Percentiles rank a stretch among this genome's conserved stretches.
phyloP scores from a whole-genome alignment of 2,888 invertebrate genomes.

The Glaucopsyche alexis region DNA sequence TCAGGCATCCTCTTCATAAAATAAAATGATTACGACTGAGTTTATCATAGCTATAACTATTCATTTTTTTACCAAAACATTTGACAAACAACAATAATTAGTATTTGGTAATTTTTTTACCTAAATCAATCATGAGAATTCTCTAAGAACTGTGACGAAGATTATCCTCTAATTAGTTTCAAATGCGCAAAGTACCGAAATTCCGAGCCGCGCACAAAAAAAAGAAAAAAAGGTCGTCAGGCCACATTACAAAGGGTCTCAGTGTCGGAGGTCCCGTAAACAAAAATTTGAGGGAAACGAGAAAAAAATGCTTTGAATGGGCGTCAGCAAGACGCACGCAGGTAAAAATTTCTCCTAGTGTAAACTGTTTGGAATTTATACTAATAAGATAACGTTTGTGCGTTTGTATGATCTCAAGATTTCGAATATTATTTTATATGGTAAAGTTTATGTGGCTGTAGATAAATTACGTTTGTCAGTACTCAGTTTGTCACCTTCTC shows the following conservation, averaged over 20 bases:
- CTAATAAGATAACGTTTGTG: slow-evolving; percentile 3
- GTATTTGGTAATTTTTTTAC: too few relatives aligned
- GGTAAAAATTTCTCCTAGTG: slow-evolving; percentile 55
- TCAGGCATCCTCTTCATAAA: too few relatives aligned
- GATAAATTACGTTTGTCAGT: too few relatives aligned
- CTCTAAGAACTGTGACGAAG: slow-evolving; percentile 37
- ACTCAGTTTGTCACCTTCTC: too few relatives aligned
- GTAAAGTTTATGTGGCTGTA: not conserved
- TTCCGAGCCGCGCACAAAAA: slow-evolving; percentile 50
- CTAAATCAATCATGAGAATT: slow-evolving; percentile 38
- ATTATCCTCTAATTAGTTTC: slow-evolving; percentile 42
- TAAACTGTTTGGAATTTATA: slow-evolving; percentile 14
- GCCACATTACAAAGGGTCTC: slow-evolving; percentile 59
- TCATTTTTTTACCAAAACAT: not conserved
- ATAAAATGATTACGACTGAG: too few relatives aligned
- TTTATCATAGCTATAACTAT: too few relatives aligned
- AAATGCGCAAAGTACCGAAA: slow-evolving; percentile 42
- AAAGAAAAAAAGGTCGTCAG: slow-evolving; percentile 69
- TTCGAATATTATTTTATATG: not conserved
- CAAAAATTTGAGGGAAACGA: slow-evolving; percentile 68
- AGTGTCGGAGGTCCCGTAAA: slow-evolving; percentile 76
- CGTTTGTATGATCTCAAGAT: not conserved
- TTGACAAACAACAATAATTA: not conserved
- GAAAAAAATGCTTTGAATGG: slow-evolving; percentile 40
- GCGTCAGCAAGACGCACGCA: slow-evolving; percentile 57